Conservation (phyloP, 2,113 vertebrate genomes). For the Condylura cristata region DNA sequence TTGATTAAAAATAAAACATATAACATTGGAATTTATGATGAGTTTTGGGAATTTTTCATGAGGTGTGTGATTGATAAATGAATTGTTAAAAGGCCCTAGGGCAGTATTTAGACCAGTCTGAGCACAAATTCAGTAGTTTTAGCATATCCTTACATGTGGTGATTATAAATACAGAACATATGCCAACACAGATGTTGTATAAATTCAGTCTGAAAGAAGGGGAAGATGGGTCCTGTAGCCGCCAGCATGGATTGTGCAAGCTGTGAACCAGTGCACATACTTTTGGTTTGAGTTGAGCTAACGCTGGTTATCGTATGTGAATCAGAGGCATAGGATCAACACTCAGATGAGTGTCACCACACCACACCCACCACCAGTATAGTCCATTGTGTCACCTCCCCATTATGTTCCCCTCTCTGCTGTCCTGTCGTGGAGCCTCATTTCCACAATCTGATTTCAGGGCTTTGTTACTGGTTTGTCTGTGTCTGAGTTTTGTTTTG, state of each 20-base stretch:
- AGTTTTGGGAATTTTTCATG: conserved; percentile 62
- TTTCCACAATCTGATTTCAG: too few relatives aligned
- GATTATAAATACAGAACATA: not conserved
- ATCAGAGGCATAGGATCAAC: too few relatives aligned
- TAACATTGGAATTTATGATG: conserved; percentile 86
- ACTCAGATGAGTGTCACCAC: too few relatives aligned
- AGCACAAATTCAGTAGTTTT: not conserved
- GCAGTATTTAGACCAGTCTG: not conserved
- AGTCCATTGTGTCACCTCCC: too few relatives aligned
- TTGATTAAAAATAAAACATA: conserved; percentile 91
- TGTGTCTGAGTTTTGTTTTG: too few relatives aligned
- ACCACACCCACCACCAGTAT: too few relatives aligned
- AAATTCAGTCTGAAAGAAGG: not conserved
- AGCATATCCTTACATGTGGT: not conserved
- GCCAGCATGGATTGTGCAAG: not conserved
- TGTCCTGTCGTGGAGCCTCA: too few relatives aligned
- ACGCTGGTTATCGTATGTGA: too few relatives aligned
- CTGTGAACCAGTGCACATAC: not conserved
- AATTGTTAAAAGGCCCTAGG: not conserved
- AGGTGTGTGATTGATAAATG: not conserved
- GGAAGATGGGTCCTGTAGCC: not conserved
- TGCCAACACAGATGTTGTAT: not conserved
- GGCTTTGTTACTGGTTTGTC: too few relatives aligned
- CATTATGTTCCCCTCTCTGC: too few relatives aligned
- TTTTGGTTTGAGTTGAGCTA: too few relatives aligned